These are phyloP conservation scores for Megaleporinus macrocephalus DNA, from an alignment of 2,113 vertebrate genomes.

Conservation along the genomic window DNA sequence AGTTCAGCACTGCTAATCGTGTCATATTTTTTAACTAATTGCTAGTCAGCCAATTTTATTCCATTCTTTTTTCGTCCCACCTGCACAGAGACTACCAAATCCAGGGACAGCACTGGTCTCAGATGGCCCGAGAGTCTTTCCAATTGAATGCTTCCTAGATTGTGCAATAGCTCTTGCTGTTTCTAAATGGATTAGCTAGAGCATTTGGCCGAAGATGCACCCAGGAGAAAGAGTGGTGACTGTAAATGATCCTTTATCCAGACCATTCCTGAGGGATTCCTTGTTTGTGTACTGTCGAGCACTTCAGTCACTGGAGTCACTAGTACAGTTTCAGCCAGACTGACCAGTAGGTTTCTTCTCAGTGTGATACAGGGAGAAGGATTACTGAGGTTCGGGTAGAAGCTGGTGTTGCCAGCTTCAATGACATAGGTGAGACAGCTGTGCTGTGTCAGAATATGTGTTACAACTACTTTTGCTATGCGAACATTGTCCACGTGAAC, in stretches of 20 bases:
- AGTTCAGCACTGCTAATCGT: no score
- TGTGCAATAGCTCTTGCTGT: neutral
- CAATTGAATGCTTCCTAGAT: neutral
- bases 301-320: neutral
- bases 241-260: conserved; percentile 13
- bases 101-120: neutral
- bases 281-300: conserved; percentile 1
- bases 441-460: neutral
- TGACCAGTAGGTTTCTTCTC: conserved; percentile 29
- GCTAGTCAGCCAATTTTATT: no score
- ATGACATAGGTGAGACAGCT: neutral
- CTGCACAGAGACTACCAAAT: no score
- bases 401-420: no score
- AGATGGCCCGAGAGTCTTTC: neutral
- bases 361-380: neutral
- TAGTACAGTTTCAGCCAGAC: conserved; percentile 21
- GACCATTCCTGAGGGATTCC: neutral
- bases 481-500: neutral
- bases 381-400: neutral
- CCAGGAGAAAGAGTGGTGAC: neutral
- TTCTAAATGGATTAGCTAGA: neutral
- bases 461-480: neutral
- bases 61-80: no score
- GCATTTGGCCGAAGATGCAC: neutral
- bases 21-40: neutral